Evolutionary conservation across 2,888 invertebrate genomes (phyloP), one percentile per base, ranked within the genome.

Genomic region (Rhagium mordax): DNA sequence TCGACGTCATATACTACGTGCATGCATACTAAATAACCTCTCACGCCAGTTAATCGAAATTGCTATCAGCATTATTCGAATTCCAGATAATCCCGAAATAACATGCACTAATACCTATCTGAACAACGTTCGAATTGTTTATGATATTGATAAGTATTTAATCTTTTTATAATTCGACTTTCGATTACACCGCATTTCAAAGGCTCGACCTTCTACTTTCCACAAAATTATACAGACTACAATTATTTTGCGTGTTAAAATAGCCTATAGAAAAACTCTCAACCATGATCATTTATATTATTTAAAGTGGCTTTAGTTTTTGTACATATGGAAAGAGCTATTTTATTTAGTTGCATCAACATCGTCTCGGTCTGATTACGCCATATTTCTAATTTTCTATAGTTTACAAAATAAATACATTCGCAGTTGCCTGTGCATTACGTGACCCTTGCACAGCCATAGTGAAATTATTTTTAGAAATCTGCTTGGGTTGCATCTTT

Each of bases 391-490:
- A 75, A 75, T 79, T 78, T 80, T 79, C 78, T 78, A 75, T 71
- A 70, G 55, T 47, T 67, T 67, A 65, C 66, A 67, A 67, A 67
- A 47, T n/a, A n/a, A n/a, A n/a, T n/a, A n/a, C n/a, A 21, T 29
- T 47, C 57, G 59, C 24, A n/a, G 29, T 67, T 67, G 66, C 53
- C 33, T 65, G 18, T 71, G 71, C 75, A 72, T 77, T 75, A 74
- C 74, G 73, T 75, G 76, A 78, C 74, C 74, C 71, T 71, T 71
- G 64, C 75, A 72, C 67, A 73, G 53, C 64, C n/a, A 55, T 59
- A 75, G 77, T 75, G 76, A 78, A 77, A 78, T 76, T 77, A 73
- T 75, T 71, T 78, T 78, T 78, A 78, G 78, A 78, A 78, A 78
- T 77, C 75, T 41, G 33, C 51, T 53, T n/a, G 41, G 27, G 65